These are phyloP conservation scores for Zapornia atra DNA, from an alignment of 2,113 vertebrate genomes.

Conservation along the genomic window DNA sequence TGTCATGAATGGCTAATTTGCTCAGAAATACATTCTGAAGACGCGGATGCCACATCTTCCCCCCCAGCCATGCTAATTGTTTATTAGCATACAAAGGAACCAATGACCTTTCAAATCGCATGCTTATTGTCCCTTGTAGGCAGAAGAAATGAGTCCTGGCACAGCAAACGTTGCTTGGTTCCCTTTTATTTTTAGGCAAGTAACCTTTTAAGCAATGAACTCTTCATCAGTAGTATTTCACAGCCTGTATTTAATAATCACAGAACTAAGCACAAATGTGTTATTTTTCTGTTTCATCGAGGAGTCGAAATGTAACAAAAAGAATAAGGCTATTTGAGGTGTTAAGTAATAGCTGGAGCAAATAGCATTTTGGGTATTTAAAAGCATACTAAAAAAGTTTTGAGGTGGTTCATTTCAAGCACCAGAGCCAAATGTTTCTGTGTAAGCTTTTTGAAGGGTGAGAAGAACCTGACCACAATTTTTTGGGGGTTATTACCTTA, in stretches of 20 bases:
- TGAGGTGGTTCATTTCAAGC: not conserved
- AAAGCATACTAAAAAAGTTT: not conserved
- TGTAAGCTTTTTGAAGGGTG: not conserved
- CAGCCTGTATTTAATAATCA: not conserved
- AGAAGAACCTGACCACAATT: rapidly evolving
- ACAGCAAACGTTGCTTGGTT: not conserved
- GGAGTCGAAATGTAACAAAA: not conserved
- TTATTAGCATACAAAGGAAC: conserved; percentile 68
- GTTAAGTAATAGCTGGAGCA: not conserved
- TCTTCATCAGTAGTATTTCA: not conserved
- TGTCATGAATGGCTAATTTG: conserved; percentile 29
- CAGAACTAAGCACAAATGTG: not conserved
- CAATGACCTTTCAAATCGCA: conserved; percentile 47
- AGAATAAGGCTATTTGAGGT: not conserved
- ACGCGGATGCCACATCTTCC: not conserved
- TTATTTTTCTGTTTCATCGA: not conserved
- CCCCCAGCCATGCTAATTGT: conserved; percentile 50
- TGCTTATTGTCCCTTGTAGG: conserved; percentile 29
- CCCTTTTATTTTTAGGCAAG: conserved; percentile 50
- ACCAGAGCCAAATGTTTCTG: not conserved
- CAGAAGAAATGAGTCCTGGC: conserved; percentile 41
- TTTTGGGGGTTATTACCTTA: not conserved
- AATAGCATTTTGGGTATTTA: not conserved
- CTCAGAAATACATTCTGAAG: not conserved
- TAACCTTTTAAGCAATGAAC: conserved; percentile 54